Percentiles rank a stretch among this genome's conserved stretches.
Conservation (phyloP, 1,140 invertebrate genomes). For the Pygmarrhopalites habei region DNA sequence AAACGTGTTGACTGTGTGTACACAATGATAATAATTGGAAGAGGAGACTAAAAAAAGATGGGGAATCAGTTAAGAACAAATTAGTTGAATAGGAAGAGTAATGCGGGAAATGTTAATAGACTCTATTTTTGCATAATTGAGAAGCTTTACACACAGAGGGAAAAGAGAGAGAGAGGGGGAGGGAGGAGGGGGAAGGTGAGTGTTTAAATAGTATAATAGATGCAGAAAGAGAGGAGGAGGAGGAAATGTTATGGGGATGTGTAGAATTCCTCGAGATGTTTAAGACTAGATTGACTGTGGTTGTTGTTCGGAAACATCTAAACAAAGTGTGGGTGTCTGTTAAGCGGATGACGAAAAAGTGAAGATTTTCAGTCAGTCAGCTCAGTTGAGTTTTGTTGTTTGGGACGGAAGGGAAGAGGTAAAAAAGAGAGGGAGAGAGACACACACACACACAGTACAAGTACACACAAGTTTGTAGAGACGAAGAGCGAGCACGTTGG, state of each 20-base stretch:
- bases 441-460: neutral
- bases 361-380: conserved; percentile 29
- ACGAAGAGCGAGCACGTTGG: conserved; percentile 24
- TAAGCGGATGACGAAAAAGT: no score
- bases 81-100: neutral
- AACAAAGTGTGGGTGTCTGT: conserved; percentile 4
- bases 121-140: neutral
- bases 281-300: no score
- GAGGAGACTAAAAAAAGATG: neutral
- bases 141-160: neutral
- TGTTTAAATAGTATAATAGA: conserved; percentile 21
- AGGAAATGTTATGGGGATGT: no score
- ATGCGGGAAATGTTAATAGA: neutral
- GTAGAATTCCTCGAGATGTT: no score
- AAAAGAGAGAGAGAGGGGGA: conserved; percentile 16
- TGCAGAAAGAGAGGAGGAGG: neutral
- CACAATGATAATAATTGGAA: no score
- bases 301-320: neutral
- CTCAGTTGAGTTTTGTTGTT: conserved; percentile 35
- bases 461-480: neutral
- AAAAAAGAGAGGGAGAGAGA: neutral
- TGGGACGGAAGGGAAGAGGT: neutral
- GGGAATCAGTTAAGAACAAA: neutral
- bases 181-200: conserved; percentile 24
- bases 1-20: no score